A percentile compares a stretch with the other conserved stretches of the same genome.
Evolutionary conservation across 1,140 invertebrate genomes (phyloP).

Genomic region (Drosophila mauritiana): DNA sequence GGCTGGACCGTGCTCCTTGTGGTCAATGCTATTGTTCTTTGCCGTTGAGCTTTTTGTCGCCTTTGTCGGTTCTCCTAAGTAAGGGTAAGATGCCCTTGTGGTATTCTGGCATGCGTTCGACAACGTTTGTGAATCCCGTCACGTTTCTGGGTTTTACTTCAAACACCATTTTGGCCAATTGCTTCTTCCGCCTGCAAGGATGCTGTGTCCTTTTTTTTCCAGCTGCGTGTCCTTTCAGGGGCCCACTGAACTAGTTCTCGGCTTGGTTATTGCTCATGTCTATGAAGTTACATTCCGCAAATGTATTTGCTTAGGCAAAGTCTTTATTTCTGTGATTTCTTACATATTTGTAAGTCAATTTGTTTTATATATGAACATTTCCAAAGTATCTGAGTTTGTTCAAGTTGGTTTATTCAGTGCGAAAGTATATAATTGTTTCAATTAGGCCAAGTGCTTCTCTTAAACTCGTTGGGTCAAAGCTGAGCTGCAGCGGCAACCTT

Average conservation of each 20-base stretch:
- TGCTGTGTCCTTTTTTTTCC: background rate
- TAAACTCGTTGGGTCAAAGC: background rate
- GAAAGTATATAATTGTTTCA: background rate
- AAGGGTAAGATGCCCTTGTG: conserved; percentile 9
- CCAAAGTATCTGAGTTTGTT: background rate
- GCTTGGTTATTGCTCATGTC: background rate
- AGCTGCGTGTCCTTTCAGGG: background rate
- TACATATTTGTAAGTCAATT: background rate
- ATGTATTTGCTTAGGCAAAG: background rate
- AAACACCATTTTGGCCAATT: conserved; percentile 78
- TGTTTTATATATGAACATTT: background rate
- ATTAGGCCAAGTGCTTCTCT: background rate
- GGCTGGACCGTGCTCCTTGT: background rate
- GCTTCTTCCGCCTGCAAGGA: conserved; percentile 33
- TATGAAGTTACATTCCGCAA: background rate
- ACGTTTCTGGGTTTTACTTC: conserved; percentile 74
- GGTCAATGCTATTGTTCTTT: background rate
- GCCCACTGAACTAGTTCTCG: background rate
- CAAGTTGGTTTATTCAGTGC: background rate
- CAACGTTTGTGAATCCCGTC: conserved; percentile 61
- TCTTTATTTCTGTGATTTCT: background rate
- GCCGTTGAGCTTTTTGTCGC: background rate
- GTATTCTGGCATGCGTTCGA: conserved; percentile 52
- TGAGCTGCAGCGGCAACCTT: conserved; percentile 1
- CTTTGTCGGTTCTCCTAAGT: background rate